A percentile compares a stretch with the other conserved stretches of the same genome.
Conservation (phyloP, 1,140 invertebrate genomes). For the Bemisia tabaci region DNA sequence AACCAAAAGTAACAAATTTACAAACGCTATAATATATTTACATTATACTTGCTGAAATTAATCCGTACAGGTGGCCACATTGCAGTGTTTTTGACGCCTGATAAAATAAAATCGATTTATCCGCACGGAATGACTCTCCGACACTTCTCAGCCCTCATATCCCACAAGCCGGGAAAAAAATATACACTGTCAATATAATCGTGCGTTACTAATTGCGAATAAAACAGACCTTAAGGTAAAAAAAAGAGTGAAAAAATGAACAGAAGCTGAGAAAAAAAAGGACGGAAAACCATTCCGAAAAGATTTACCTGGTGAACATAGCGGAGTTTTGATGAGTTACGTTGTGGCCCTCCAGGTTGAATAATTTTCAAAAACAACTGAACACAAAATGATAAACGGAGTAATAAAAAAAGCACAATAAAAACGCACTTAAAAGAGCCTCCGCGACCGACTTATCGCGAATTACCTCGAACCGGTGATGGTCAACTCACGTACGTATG, state of each 20-base stretch:
- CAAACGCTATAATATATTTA: too few relatives aligned
- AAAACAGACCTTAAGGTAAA: neutral
- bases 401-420: neutral
- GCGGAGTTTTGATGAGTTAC: neutral
- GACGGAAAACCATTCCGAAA: neutral
- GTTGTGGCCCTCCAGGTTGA: neutral
- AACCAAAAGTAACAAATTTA: too few relatives aligned
- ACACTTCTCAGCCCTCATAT: too few relatives aligned
- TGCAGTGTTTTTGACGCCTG: too few relatives aligned
- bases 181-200: too few relatives aligned
- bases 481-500: neutral
- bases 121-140: too few relatives aligned
- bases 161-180: too few relatives aligned
- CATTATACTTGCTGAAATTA: too few relatives aligned
- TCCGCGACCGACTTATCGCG: neutral
- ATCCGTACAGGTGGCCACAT: too few relatives aligned
- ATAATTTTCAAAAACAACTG: neutral
- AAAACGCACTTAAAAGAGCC: neutral
- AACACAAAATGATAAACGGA: neutral
- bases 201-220: neutral
- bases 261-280: neutral
- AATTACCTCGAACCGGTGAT: neutral
- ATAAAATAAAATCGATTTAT: too few relatives aligned
- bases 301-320: neutral
- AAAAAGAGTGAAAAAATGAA: neutral